Percentiles rank a stretch among this genome's conserved stretches.
Evolutionary conservation across 1,140 invertebrate species (phyloP).

Genomic region (Bilobella aurantiaca): DNA sequence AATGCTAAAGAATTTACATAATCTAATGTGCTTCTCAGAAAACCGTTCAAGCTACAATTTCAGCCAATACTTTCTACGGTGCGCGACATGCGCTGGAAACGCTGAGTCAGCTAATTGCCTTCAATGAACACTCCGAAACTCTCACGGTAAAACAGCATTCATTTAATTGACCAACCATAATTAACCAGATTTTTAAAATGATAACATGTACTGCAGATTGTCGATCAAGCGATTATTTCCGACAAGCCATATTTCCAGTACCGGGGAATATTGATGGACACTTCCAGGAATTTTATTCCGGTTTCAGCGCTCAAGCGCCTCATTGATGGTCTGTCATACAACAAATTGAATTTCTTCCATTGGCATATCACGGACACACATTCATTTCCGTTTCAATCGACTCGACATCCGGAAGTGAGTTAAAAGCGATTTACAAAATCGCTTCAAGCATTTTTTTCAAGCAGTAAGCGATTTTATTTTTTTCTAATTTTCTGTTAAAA

Average conservation of each 20-base stretch:
- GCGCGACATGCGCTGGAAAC: conserved; percentile 64
- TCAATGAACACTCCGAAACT: conserved; percentile 27
- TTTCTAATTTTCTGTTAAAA: too few relatives aligned
- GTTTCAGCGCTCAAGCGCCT: conserved; percentile 58
- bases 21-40: too few relatives aligned
- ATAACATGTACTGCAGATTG: conserved; percentile 42
- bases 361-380: conserved; percentile 85
- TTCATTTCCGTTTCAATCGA: conserved; percentile 66
- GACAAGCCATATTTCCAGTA: conserved; percentile 64
- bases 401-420: conserved; percentile 49
- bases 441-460: too few relatives aligned
- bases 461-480: too few relatives aligned
- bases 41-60: conserved; percentile 49
- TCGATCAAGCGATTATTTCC: conserved; percentile 48
- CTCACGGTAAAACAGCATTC: not conserved
- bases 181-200: not conserved
- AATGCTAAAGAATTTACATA: not conserved
- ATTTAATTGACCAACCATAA: not conserved
- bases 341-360: conserved; percentile 74
- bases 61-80: conserved; percentile 57
- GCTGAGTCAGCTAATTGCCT: conserved; percentile 55
- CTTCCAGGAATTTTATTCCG: conserved; percentile 60
- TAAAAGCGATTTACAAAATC: not conserved
- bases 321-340: conserved; percentile 66
- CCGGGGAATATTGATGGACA: conserved; percentile 65